Evolutionary conservation across 2,888 invertebrate genomes (phyloP), one percentile per base, ranked within the genome.

Genomic region (Lasioglossum zephyrum): DNA sequence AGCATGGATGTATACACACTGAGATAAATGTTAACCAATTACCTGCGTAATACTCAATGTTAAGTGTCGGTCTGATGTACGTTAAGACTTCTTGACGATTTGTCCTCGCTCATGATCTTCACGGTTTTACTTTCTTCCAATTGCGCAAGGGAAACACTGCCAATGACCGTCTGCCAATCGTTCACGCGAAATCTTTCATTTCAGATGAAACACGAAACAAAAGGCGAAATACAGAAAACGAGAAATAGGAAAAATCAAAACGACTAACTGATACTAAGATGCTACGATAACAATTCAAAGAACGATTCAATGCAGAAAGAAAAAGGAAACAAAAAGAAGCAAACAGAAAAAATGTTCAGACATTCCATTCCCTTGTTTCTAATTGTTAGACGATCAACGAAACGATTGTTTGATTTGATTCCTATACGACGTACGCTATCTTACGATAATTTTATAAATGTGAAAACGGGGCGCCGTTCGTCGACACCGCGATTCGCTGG

Each of bases 21-120:
- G 85, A 87, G 83, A 86, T 88, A 83, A 87, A 85, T 87, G 87
- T 87, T 87, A 87, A 82, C 82, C 87, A 87, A 83, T 87, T 87
- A 87, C 77, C 73, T 86, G 84, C 82, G 81, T 76, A 80, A 85
- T 79, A 83, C 76, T 87, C 87, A 79, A 82, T 89, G 85, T 85
- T 82, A 87, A 82, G 60, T 79, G 81, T 86, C 41, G 60, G 66
- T 81, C 75, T 66, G 82, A 77, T 47, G 44, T 36, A 81, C 87
- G 87, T 85, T 82, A 75, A 66, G 77, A 72, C 73, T 63, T 73
- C 72, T 90, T 73, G 72, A 81, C 66, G 76, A 80, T 81, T 70
- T 72, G 73, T 76, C 77, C 81, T 81, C 49, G 72, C 80, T 72
- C 69, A 72, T 81, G 79, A 74, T 81, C 81, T 60, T 86, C 76